phyloP scores from a whole-genome alignment of 2,113 vertebrate species.

The Sinocyclocheilus grahami region DNA sequence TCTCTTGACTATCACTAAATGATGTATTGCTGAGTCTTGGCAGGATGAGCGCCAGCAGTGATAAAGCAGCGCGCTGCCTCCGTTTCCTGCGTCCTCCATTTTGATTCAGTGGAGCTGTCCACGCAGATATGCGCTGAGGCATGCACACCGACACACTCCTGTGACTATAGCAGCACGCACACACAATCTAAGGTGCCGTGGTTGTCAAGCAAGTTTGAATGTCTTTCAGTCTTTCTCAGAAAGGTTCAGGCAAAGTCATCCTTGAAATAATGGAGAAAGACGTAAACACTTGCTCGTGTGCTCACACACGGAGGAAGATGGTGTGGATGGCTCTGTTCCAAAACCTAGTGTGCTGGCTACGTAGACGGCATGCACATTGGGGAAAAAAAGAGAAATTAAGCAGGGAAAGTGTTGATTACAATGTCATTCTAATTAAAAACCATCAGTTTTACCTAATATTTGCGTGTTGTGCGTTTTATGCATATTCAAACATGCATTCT shows the following conservation, averaged over 20 bases:
- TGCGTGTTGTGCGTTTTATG: not conserved
- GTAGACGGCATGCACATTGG: not conserved
- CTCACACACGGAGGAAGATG: slow-evolving; percentile 40
- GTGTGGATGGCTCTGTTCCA: slow-evolving; percentile 9
- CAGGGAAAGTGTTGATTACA: not conserved
- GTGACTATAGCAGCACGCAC: slow-evolving; percentile 48
- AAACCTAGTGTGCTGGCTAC: slow-evolving; percentile 2
- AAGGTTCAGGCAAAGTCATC: slow-evolving; percentile 26
- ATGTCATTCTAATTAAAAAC: not conserved
- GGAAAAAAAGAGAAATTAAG: not conserved
- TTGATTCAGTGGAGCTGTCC: slow-evolving; percentile 81
- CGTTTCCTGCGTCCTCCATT: slow-evolving; percentile 77
- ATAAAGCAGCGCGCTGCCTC: slow-evolving; percentile 61
- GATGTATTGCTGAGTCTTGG: slow-evolving; percentile 76
- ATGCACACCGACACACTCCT: slow-evolving; percentile 52
- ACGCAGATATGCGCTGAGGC: slow-evolving; percentile 50
- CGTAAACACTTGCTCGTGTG: slow-evolving; percentile 16
- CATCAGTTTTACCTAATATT: not conserved
- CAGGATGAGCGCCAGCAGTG: slow-evolving; percentile 58
- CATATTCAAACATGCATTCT: not conserved
- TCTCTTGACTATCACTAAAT: slow-evolving; percentile 58
- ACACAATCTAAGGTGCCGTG: slow-evolving; percentile 34
- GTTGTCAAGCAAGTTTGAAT: slow-evolving; percentile 36
- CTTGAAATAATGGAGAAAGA: slow-evolving; percentile 20
- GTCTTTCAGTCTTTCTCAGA: slow-evolving; percentile 17